A percentile compares a stretch with the other conserved stretches of the same genome.
phyloP scores from a whole-genome alignment of 2,797 vertebrate species.

The Gymnoscopelus braueri region DNA sequence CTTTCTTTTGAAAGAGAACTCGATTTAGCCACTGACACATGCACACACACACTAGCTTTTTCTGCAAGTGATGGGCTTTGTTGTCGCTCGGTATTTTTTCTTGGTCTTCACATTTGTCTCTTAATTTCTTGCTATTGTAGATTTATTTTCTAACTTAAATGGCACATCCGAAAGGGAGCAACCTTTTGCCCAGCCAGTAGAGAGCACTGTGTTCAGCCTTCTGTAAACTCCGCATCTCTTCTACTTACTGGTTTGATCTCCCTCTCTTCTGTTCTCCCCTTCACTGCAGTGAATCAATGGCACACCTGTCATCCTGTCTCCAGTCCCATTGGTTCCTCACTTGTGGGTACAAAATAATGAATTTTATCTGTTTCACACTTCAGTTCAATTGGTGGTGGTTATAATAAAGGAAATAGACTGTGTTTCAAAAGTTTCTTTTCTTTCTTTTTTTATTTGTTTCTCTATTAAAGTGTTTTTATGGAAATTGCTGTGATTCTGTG shows the following conservation, averaged over 20 bases:
- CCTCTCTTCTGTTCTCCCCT: slow-evolving; percentile 62
- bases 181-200: slow-evolving; percentile 75
- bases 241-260: slow-evolving; percentile 52
- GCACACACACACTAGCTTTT: too few relatives aligned
- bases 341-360: slow-evolving; percentile 71
- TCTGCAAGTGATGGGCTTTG: neutral
- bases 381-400: slow-evolving; percentile 80
- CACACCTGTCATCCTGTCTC: slow-evolving; percentile 66
- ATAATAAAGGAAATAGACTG: slow-evolving; percentile 80
- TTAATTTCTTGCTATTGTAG: neutral
- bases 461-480: slow-evolving; percentile 83
- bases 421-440: slow-evolving; percentile 75
- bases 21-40: slow-evolving; percentile 68
- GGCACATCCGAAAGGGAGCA: slow-evolving; percentile 64
- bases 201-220: slow-evolving; percentile 72
- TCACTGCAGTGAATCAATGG: slow-evolving; percentile 70
- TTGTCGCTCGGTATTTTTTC: neutral
- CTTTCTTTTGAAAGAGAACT: slow-evolving; percentile 60
- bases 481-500: slow-evolving; percentile 40
- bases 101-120: neutral
- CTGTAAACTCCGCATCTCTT: slow-evolving; percentile 60
- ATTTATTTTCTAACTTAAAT: neutral
- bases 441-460: slow-evolving; percentile 74
- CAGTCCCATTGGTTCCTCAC: slow-evolving; percentile 58
- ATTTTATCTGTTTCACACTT: slow-evolving; percentile 75